Conservation (phyloP, 2,888 invertebrate species). For the Epistrophe eligans region DNA sequence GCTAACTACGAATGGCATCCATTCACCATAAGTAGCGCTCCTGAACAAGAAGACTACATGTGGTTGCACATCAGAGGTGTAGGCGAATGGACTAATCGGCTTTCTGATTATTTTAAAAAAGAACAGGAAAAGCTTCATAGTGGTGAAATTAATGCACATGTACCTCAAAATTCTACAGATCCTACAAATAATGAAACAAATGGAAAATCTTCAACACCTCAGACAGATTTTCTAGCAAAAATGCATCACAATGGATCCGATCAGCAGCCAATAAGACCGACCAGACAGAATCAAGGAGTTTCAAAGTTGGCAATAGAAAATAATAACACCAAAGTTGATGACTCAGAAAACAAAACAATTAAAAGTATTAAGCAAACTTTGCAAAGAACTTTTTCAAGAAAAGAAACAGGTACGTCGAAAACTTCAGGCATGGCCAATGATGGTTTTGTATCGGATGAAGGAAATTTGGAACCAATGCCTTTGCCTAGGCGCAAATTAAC, state of each 20-base stretch:
- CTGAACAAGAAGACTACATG: constrained; percentile 95
- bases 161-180: constrained; percentile 78
- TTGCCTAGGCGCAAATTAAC: constrained; percentile 81
- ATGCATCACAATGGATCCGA: constrained; percentile 77
- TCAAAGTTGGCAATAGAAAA: constrained; percentile 78
- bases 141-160: constrained; percentile 86
- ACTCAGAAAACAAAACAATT: constrained; percentile 76
- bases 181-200: constrained; percentile 49
- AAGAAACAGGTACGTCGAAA: constrained; percentile 79
- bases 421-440: constrained; percentile 78
- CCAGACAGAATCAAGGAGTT: constrained; percentile 78
- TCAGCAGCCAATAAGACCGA: constrained; percentile 79
- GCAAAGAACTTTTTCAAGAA: constrained; percentile 85
- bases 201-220: constrained; percentile 79
- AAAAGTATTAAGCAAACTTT: constrained; percentile 84
- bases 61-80: constrained; percentile 97
- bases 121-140: constrained; percentile 91
- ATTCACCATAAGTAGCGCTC: constrained; percentile 97
- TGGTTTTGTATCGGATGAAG: constrained; percentile 79
- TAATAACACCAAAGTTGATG: constrained; percentile 52
- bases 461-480: constrained; percentile 74
- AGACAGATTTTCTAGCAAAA: constrained; percentile 81
- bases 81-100: constrained; percentile 96
- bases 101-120: constrained; percentile 93
- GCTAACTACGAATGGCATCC: constrained; percentile 98